Conservation (phyloP, 2,797 vertebrate species). For the Parauchenoglanis ngamensis region DNA sequence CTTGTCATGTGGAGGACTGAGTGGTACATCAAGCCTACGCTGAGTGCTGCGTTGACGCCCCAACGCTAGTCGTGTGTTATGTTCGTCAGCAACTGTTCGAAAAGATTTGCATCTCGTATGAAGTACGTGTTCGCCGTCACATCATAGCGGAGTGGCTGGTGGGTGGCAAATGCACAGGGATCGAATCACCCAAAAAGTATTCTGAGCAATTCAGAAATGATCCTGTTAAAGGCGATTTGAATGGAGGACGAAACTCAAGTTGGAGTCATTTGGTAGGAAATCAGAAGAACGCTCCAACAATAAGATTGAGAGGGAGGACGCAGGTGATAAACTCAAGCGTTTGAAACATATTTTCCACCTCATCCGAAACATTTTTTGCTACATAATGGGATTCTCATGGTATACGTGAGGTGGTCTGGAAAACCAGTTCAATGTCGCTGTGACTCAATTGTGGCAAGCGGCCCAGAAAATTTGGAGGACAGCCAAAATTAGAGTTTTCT, state of each 20-base stretch:
- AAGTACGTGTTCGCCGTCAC: neutral
- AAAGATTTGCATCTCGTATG: neutral
- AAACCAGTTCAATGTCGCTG: neutral
- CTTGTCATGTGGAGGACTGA: too few species aligned
- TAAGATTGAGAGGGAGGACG: neutral
- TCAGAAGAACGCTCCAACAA: neutral
- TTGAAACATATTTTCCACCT: neutral
- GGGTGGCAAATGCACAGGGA: neutral
- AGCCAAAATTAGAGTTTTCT: neutral
- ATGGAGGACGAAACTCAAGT: neutral
- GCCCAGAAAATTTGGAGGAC: neutral
- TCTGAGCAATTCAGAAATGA: neutral
- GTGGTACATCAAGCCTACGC: too few species aligned
- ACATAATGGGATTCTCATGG: neutral
- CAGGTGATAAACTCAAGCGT: neutral
- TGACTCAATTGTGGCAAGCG: neutral
- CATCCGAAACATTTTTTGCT: neutral
- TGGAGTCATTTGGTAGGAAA: neutral
- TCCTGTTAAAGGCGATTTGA: neutral
- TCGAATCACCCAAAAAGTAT: neutral
- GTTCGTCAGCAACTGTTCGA: neutral
- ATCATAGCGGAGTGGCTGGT: neutral
- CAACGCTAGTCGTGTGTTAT: neutral
- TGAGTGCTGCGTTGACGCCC: too few species aligned
- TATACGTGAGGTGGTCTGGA: neutral